Percentiles rank a stretch among this genome's conserved stretches.
Conservation (phyloP, 2,113 vertebrate genomes). For the Rhineura floridana region DNA sequence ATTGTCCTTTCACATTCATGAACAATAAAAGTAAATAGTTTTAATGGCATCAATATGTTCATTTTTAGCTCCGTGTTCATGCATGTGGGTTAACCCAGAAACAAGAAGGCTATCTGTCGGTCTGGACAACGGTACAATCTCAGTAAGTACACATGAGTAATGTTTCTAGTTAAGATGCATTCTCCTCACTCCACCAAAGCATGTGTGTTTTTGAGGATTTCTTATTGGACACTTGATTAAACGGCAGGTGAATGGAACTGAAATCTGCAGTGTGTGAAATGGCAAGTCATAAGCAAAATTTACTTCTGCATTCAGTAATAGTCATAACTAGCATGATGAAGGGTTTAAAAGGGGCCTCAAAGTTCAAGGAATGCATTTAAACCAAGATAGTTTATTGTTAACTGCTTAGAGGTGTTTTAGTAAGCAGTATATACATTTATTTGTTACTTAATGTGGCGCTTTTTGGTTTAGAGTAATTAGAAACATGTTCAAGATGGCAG, state of each 20-base stretch:
- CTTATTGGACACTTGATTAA: conserved; percentile 48
- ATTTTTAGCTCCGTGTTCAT: conserved; percentile 92
- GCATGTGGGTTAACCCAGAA: conserved; percentile 98
- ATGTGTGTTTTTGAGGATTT: conserved; percentile 58
- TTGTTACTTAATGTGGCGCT: background rate
- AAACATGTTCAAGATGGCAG: background rate
- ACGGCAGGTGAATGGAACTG: conserved; percentile 9
- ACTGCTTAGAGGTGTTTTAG: too few species aligned
- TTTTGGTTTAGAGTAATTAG: background rate
- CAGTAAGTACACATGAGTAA: conserved; percentile 86
- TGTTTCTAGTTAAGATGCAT: conserved; percentile 74
- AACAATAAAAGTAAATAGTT: conserved; percentile 58
- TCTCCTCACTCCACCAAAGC: conserved; percentile 64
- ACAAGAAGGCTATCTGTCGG: conserved; percentile 95
- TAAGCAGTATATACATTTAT: too few species aligned
- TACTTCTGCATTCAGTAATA: background rate
- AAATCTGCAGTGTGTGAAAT: conserved; percentile 35
- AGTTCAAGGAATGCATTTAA: background rate
- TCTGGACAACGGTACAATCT: conserved; percentile 94
- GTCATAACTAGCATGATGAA: background rate
- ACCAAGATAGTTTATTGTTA: too few species aligned
- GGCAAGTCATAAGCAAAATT: conserved; percentile 11
- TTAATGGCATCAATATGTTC: conserved; percentile 82
- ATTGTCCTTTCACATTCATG: conserved; percentile 28
- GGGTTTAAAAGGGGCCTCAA: background rate